Evolutionary conservation across 2,113 vertebrate genomes (phyloP), one percentile per base, ranked within the genome.

Genomic region (Rattus rattus): DNA sequence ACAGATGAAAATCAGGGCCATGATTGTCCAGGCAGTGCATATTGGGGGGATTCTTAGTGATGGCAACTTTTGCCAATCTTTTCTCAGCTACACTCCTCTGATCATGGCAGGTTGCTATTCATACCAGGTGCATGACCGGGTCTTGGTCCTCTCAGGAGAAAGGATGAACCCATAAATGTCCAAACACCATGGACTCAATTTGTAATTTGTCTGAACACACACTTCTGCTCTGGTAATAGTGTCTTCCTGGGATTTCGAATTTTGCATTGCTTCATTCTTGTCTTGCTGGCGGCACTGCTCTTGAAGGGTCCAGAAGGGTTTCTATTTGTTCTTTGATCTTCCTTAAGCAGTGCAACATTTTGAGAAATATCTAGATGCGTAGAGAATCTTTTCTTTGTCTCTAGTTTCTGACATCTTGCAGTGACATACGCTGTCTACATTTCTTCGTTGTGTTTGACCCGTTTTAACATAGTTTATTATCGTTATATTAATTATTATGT

Each of bases 241-340:
- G 92, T 72, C 26, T 26, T 36, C 43, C 89, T 33, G 67, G 39
- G 36, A 65, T 43, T 89, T 92, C 85, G 75, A 69, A 96, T 43
- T 43, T 43, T 43, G 28, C 2, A 1, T 54, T 67, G 52, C 22
- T 36, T 96, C 30, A 67, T 92, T 69, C n/a, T 67, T 92, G 26
- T 80, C 70, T 96, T 91, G 49, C 54, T 80, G 92, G 36, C 28
- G 52, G 49, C 28, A 19, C 56, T 96, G 75, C 67, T 92, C 95
- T 92, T 90, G 94, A 90, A 65, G 89, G 96, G 36, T 49, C 20
- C 75, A 88, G 67, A 94, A 24, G 43, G 43, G 43, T 43, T 43
- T 43, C 47, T 22, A 17, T 94, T 96, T 87, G 81, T 79, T 70
- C 87, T 70, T 88, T 94, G 33, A 17, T 89, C 63, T 88, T 96